Percentiles rank a stretch among this genome's conserved stretches.
Evolutionary conservation across 2,888 invertebrate species (phyloP).

Genomic region (Phengaris alcon): DNA sequence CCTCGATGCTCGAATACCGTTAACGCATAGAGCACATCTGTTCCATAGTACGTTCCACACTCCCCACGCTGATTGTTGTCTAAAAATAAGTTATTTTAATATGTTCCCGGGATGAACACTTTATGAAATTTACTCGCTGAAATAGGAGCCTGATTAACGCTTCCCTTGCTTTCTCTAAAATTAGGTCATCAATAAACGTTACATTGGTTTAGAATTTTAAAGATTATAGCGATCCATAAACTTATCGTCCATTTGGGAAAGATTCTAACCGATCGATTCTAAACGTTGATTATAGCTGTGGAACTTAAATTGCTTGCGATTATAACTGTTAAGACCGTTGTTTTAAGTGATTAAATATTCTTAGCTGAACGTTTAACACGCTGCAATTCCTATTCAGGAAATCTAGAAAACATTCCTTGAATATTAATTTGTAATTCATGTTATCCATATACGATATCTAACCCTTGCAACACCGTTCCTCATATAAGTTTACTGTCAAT

Average conservation of each 20-base stretch:
- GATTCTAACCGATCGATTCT: not conserved
- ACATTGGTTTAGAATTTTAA: not conserved
- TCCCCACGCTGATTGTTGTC: constrained; percentile 28
- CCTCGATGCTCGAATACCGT: constrained; percentile 44
- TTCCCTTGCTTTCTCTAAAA: constrained; percentile 20
- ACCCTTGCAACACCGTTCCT: constrained; percentile 23
- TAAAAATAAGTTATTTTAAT: constrained; percentile 27
- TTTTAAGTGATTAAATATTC: constrained; percentile 31
- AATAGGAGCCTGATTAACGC: constrained; percentile 21
- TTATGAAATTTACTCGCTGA: constrained; percentile 24
- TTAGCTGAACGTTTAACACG: constrained; percentile 28
- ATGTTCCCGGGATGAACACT: constrained; percentile 1
- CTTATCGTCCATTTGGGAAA: not conserved
- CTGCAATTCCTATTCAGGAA: constrained; percentile 28
- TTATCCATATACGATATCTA: constrained; percentile 30
- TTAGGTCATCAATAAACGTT: constrained; percentile 15
- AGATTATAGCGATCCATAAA: not conserved
- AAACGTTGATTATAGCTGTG: not conserved
- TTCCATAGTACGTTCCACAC: constrained; percentile 7
- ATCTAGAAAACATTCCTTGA: constrained; percentile 31
- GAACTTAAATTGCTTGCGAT: constrained; percentile 14
- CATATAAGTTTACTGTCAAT: constrained; percentile 20
- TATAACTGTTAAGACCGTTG: constrained; percentile 31
- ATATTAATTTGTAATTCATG: constrained; percentile 31
- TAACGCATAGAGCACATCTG: constrained; percentile 37